Evolutionary conservation across 2,113 vertebrate genomes (phyloP).

Genomic region (Otolemur garnettii): DNA sequence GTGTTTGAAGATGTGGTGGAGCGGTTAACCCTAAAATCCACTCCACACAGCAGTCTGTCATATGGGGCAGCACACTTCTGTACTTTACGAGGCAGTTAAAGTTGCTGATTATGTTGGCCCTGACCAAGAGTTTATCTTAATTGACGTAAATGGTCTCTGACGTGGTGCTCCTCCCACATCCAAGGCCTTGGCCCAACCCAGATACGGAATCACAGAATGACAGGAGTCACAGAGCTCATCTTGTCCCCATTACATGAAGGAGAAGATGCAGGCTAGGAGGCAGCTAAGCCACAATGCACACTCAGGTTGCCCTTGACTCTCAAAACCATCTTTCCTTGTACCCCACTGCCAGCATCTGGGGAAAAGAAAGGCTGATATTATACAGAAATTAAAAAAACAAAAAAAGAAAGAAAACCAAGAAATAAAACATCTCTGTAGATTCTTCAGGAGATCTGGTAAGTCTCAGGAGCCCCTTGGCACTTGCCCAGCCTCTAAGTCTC

Average conservation of each 20-base stretch:
- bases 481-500: background rate
- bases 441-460: background rate
- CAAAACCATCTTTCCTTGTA: background rate
- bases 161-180: background rate
- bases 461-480: too few species aligned
- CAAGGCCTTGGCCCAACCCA: background rate
- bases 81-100: background rate
- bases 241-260: background rate
- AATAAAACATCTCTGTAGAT: background rate
- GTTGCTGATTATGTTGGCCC: background rate
- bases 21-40: background rate
- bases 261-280: background rate
- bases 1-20: background rate
- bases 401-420: background rate
- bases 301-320: background rate
- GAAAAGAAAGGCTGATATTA: background rate
- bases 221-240: background rate
- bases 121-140: background rate
- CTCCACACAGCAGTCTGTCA: background rate
- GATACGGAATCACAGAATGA: background rate
- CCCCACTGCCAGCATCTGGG: background rate
- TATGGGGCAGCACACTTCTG: background rate
- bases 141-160: background rate
- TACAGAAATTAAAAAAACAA: background rate
- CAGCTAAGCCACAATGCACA: background rate